Evolutionary conservation across 2,888 invertebrate genomes (phyloP).

Genomic region (Bembecia ichneumoniformis): DNA sequence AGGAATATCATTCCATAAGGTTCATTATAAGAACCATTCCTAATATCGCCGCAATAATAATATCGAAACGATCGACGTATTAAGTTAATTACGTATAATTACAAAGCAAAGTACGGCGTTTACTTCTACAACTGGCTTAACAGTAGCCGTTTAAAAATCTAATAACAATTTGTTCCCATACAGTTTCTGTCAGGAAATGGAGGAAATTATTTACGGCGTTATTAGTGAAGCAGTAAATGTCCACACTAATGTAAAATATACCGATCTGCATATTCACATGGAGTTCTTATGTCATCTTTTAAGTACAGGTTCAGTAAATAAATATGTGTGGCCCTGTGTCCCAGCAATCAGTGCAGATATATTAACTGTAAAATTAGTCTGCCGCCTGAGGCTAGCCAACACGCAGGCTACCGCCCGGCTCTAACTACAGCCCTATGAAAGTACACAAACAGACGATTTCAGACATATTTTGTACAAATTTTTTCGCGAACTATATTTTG

Average conservation of each 20-base stretch:
- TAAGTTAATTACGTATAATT: too few relatives aligned
- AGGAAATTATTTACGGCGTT: not conserved
- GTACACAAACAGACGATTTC: too few relatives aligned
- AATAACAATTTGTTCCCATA: not conserved
- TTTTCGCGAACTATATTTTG: too few relatives aligned
- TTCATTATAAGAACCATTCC: too few relatives aligned
- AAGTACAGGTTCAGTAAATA: slow-evolving; percentile 38
- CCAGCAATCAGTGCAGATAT: slow-evolving; percentile 61
- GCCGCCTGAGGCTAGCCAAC: slow-evolving; percentile 26
- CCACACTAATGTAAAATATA: not conserved
- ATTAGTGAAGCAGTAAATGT: slow-evolving; percentile 17
- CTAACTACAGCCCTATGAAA: slow-evolving; percentile 5
- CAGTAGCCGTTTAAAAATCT: too few relatives aligned
- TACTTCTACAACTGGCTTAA: too few relatives aligned
- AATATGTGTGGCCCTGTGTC: slow-evolving; percentile 40
- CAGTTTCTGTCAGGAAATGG: not conserved
- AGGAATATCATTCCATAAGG: not conserved
- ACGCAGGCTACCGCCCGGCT: slow-evolving; percentile 13
- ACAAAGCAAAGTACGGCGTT: too few relatives aligned
- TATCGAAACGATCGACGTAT: too few relatives aligned
- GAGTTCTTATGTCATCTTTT: slow-evolving; percentile 26
- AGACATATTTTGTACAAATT: too few relatives aligned
- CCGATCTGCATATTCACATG: slow-evolving; percentile 21
- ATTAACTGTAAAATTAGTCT: slow-evolving; percentile 56
- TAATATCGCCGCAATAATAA: too few relatives aligned